These are phyloP conservation scores for Podarcis cretensis DNA, from an alignment of 2,113 vertebrate species.

Conservation along the genomic window DNA sequence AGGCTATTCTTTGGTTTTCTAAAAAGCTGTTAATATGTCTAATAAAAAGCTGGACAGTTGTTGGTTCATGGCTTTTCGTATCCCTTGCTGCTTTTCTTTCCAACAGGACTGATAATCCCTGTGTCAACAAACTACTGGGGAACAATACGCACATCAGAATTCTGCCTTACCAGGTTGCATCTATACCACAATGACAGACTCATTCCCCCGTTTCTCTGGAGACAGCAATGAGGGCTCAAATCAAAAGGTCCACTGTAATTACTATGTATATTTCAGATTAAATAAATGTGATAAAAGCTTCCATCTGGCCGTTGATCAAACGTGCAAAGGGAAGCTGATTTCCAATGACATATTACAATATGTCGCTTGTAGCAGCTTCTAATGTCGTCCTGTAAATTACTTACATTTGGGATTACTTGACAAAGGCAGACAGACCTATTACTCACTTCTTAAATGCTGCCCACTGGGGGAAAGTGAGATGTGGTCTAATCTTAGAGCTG, in stretches of 20 bases:
- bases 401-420: slow-evolving; percentile 82
- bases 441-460: slow-evolving; percentile 77
- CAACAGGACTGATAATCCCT: slow-evolving; percentile 31
- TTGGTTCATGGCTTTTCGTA: slow-evolving; percentile 21
- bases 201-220: slow-evolving; percentile 77
- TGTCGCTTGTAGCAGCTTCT: slow-evolving; percentile 76
- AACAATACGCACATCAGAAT: slow-evolving; percentile 41
- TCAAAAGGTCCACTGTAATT: slow-evolving; percentile 82
- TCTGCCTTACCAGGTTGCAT: slow-evolving; percentile 57
- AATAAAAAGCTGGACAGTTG: slow-evolving; percentile 13
- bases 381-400: slow-evolving; percentile 77
- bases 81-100: slow-evolving; percentile 9
- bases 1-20: slow-evolving; percentile 40
- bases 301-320: slow-evolving; percentile 84
- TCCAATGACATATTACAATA: slow-evolving; percentile 81
- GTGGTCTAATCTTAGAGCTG: slow-evolving; percentile 73
- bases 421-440: slow-evolving; percentile 76
- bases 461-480: slow-evolving; percentile 67
- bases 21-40: slow-evolving; percentile 42
- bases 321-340: slow-evolving; percentile 77
- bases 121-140: slow-evolving; percentile 40
- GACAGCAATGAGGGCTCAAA: slow-evolving; percentile 68
- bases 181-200: slow-evolving; percentile 70
- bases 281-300: slow-evolving; percentile 85
- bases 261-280: slow-evolving; percentile 83